Percentiles rank a stretch among this genome's conserved stretches.
Conservation (phyloP, 2,113 vertebrate species). For the Anthoscopus minutus region DNA sequence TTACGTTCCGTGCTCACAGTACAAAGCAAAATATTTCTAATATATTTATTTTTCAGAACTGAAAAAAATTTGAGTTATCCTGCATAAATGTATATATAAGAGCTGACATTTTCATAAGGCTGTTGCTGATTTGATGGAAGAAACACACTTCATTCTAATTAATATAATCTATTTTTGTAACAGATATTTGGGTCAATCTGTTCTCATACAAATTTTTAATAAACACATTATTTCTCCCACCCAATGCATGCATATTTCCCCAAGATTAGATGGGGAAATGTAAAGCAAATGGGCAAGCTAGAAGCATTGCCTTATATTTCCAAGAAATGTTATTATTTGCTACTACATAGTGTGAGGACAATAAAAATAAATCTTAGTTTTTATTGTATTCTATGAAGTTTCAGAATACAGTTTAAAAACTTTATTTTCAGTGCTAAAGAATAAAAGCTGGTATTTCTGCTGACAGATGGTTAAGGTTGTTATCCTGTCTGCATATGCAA, state of each 20-base stretch:
- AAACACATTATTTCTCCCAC: constrained; percentile 5
- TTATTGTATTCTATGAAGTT: constrained; percentile 3
- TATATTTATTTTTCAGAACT: constrained; percentile 8
- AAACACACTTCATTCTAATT: constrained; percentile 33
- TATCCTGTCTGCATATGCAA: background rate
- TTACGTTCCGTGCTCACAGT: background rate
- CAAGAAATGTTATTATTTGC: constrained; percentile 25
- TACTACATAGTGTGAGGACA: background rate
- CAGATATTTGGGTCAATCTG: constrained; percentile 66
- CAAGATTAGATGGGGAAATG: background rate
- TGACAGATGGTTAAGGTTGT: constrained; percentile 3
- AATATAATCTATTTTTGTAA: constrained; percentile 51
- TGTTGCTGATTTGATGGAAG: constrained; percentile 28
- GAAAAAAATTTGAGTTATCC: constrained; percentile 8
- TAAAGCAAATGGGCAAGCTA: background rate
- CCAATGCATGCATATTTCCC: background rate
- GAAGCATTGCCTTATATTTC: background rate
- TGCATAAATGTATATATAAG: constrained; percentile 9
- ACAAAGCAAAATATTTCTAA: background rate
- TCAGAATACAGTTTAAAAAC: background rate
- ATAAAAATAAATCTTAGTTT: constrained; percentile 11
- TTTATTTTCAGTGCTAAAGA: background rate
- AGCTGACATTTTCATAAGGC: constrained; percentile 54
- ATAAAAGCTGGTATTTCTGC: background rate
- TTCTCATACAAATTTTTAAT: constrained; percentile 63